phyloP scores from a whole-genome alignment of 2,797 vertebrate genomes.

The Chelonia mydas region DNA sequence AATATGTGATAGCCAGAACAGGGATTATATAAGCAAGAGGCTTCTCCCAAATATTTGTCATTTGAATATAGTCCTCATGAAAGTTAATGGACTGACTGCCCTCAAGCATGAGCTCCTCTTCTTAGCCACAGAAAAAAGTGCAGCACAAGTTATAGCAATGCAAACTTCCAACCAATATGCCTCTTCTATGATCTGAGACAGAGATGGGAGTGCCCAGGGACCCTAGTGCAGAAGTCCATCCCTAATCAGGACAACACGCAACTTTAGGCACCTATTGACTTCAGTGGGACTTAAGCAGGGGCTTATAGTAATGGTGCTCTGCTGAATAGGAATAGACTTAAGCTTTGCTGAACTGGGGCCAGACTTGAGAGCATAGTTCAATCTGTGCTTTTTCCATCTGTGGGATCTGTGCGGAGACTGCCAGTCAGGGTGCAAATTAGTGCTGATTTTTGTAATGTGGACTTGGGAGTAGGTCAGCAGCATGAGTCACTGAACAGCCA shows the following conservation, averaged over 20 bases:
- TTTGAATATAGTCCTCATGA: slow-evolving; percentile 2
- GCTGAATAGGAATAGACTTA: neutral
- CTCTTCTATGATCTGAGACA: neutral
- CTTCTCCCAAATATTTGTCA: neutral
- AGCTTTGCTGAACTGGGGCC: neutral
- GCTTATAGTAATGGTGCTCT: neutral
- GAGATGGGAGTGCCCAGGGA: neutral
- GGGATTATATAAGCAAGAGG: neutral
- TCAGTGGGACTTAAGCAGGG: neutral
- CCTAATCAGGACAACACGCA: neutral
- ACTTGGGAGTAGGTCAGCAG: fast-evolving
- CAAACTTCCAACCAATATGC: neutral
- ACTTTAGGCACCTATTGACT: neutral
- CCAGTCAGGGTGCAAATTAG: neutral
- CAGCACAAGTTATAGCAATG: neutral
- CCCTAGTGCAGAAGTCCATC: neutral
- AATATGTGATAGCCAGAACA: neutral
- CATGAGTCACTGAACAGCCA: neutral
- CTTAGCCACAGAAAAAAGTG: neutral
- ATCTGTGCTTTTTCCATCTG: neutral
- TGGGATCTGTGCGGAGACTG: neutral
- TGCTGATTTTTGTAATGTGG: neutral
- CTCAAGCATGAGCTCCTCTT: neutral
- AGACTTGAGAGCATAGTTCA: neutral
- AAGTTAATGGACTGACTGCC: neutral